These are phyloP conservation scores for Gnatocerus cornutus DNA, from an alignment of 2,888 invertebrate genomes.

Conservation along the genomic window DNA sequence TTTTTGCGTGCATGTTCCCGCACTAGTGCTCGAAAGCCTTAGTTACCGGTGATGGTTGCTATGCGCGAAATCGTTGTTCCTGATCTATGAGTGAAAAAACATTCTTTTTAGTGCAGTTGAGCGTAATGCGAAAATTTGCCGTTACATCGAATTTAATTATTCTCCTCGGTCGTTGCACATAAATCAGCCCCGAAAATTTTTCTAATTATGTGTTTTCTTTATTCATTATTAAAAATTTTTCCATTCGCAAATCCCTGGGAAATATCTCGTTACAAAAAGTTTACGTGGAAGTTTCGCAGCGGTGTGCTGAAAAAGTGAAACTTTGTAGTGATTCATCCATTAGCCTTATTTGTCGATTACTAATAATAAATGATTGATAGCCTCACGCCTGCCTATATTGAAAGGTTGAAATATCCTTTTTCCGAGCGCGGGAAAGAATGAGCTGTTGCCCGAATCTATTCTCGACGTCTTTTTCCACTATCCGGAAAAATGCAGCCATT, in stretches of 20 bases:
- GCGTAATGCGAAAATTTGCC: slow-evolving; percentile 46
- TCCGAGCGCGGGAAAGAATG: slow-evolving; percentile 46
- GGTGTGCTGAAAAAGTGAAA: slow-evolving; percentile 51
- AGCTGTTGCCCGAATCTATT: slow-evolving; percentile 28
- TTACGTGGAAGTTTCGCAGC: slow-evolving; percentile 47
- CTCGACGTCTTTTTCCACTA: slow-evolving; percentile 25
- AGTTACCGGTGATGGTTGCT: no score
- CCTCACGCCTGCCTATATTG: slow-evolving; percentile 53
- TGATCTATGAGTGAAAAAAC: no score
- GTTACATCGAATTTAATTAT: slow-evolving; percentile 50
- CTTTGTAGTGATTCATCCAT: slow-evolving; percentile 59
- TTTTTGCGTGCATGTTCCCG: no score
- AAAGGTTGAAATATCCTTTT: slow-evolving; percentile 54
- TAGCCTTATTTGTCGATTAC: slow-evolving; percentile 60
- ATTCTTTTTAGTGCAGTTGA: slow-evolving; percentile 47
- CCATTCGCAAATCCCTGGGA: slow-evolving; percentile 19
- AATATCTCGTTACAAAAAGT: slow-evolving; percentile 38
- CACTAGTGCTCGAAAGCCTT: no score
- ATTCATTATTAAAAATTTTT: slow-evolving; percentile 43
- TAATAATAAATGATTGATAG: slow-evolving; percentile 61
- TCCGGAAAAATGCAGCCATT: slow-evolving; percentile 22
- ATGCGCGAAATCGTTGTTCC: no score
- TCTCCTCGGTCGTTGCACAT: slow-evolving; percentile 38
- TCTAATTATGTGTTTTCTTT: slow-evolving; percentile 41
- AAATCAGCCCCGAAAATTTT: slow-evolving; percentile 45